Evolutionary conservation across 2,797 vertebrate species (phyloP), one percentile per base, ranked within the genome.

Genomic region (Chelmon rostratus): DNA sequence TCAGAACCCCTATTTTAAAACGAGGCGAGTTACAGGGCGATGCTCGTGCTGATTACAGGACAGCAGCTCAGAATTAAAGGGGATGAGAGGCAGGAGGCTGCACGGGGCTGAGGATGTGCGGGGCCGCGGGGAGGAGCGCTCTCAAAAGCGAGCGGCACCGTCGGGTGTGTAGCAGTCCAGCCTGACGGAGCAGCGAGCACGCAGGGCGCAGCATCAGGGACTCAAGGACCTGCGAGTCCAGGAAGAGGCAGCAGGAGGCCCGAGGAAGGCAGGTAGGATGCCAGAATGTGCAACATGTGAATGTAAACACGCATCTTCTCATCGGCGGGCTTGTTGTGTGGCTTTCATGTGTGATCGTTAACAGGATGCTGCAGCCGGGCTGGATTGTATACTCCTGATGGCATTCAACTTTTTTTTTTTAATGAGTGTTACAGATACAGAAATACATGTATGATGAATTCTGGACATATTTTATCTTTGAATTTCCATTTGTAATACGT

Each of bases 221-320:
- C 54, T 59, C 67, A 63, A 68, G 75, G 42, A 73, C 19, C 82
- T 88, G 88, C 78, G 86, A 87, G 77, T 88, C 69, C 84, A 82
- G 84, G 78, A 89, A 79, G 75, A 88, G 83, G 82, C 79, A 33
- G 63, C 3, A 71, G 81, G 89, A 94, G 90, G 90, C 90, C 90
- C 63, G 82, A 86, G 62, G 44, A 52, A 94, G 92, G 93, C 40
- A 42, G 92, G 93, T 93, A 93, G 71, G 93, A 94, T 90, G 87
- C 89, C 89, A 25, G 7, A 5, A 28, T 69, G 76, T 38, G 79
- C 83, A 86, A 87, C 88, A 87, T 81, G 81, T 85, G 76, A 33
- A 68, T 80, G 6, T 68, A 6, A 63, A 68, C 28, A 15, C 33
- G 28, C 5, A 67, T 46, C 6, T 40, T 19, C 8, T 61, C 42